Evolutionary conservation across 2,797 vertebrate species (phyloP).

Genomic region (Trachops cirrhosus): DNA sequence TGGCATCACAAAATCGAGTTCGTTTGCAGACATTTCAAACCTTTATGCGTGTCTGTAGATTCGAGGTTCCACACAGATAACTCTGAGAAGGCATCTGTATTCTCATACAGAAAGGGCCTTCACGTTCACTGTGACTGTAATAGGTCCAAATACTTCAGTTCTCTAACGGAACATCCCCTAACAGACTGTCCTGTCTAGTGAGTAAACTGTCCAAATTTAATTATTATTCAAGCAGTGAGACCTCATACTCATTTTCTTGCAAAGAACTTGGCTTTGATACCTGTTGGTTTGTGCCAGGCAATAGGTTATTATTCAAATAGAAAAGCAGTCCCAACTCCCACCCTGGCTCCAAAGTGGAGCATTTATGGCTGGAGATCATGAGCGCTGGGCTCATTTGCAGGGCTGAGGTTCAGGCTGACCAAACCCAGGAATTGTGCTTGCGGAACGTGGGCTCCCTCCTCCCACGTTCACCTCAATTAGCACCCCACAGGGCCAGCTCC

Average conservation of each 20-base stretch:
- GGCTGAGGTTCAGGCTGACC: constrained; percentile 28
- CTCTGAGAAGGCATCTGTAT: neutral
- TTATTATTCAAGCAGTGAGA: constrained; percentile 78
- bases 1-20: neutral
- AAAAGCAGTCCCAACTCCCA: constrained; percentile 72
- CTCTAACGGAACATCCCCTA: constrained; percentile 64
- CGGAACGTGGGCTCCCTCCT: neutral
- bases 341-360: constrained; percentile 68
- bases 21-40: neutral
- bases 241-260: constrained; percentile 78
- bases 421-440: neutral
- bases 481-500: constrained; percentile 62
- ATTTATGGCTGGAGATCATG: constrained; percentile 76
- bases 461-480: constrained; percentile 3
- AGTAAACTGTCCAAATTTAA: constrained; percentile 76
- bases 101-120: constrained; percentile 33
- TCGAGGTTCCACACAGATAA: neutral
- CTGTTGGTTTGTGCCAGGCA: constrained; percentile 76
- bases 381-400: constrained; percentile 69
- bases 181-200: constrained; percentile 61
- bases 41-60: neutral
- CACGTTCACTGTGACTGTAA: constrained; percentile 49
- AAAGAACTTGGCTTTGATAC: constrained; percentile 79
- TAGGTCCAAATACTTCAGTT: neutral
- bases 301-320: constrained; percentile 78